Evolutionary conservation across 2,888 invertebrate species (phyloP).

Genomic region (Resseliella maxima): DNA sequence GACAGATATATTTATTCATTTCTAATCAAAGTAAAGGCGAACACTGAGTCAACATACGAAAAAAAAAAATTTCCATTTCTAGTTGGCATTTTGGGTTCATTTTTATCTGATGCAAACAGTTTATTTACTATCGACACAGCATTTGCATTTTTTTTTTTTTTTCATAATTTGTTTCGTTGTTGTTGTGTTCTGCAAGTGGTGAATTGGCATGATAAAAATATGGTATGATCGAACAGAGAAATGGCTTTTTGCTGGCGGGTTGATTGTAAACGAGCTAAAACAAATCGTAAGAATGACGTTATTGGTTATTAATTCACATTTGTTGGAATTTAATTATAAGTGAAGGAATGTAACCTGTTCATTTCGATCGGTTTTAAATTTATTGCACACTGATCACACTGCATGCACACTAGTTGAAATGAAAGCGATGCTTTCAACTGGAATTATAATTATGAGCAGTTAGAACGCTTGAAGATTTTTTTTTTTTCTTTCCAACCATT

Average conservation of each 20-base stretch:
- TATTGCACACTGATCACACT: background rate
- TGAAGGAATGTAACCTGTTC: slow-evolving; percentile 32
- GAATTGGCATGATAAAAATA: background rate
- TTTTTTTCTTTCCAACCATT: background rate
- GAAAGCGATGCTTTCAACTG: no score
- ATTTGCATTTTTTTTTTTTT: slow-evolving; percentile 11
- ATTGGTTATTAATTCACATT: slow-evolving; percentile 54
- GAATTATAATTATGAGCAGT: no score
- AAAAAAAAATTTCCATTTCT: slow-evolving; percentile 17
- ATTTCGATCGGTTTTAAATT: slow-evolving; percentile 10
- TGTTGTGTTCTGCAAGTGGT: background rate
- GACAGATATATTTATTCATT: slow-evolving; percentile 29
- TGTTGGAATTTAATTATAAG: slow-evolving; percentile 46
- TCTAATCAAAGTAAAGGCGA: background rate
- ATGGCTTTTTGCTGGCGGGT: slow-evolving; percentile 23
- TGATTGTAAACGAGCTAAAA: slow-evolving; percentile 37
- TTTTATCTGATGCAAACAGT: slow-evolving; percentile 30
- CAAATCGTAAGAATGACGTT: slow-evolving; percentile 49
- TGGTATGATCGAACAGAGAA: background rate
- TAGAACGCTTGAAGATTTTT: no score
- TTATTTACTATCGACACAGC: slow-evolving; percentile 9
- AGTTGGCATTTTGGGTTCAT: slow-evolving; percentile 26
- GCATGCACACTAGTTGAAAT: background rate
- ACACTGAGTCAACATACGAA: background rate
- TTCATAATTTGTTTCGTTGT: background rate